These are phyloP conservation scores for Beris chalybata DNA, from an alignment of 2,888 invertebrate species.

Conservation along the genomic window DNA sequence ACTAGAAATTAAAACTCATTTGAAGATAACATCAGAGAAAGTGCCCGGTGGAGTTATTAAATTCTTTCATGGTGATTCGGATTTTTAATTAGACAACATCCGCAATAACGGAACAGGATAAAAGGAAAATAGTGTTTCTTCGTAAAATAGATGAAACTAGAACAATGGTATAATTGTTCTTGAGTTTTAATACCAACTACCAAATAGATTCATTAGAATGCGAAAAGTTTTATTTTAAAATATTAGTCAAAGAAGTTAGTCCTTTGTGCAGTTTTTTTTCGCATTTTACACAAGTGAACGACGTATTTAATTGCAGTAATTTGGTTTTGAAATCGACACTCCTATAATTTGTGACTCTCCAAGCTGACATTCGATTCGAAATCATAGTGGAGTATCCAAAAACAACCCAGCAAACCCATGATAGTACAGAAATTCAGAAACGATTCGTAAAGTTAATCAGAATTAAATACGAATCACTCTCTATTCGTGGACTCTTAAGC, in stretches of 20 bases:
- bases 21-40: conserved; percentile 12
- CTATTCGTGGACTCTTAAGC: no score
- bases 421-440: no score
- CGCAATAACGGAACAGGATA: background rate
- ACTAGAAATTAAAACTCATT: conserved; percentile 11
- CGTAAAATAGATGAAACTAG: background rate
- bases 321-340: background rate
- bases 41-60: conserved; percentile 11
- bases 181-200: no score
- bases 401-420: background rate
- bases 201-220: no score
- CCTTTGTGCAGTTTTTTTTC: no score
- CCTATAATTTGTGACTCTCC: background rate
- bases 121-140: conserved; percentile 7
- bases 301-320: background rate
- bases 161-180: background rate
- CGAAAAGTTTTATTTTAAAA: no score
- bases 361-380: background rate
- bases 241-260: no score
- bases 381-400: background rate
- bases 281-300: no score
- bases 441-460: no score
- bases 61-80: conserved; percentile 8
- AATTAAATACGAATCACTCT: no score
- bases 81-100: conserved; percentile 25